Evolutionary conservation across 2,113 vertebrate species (phyloP).

Genomic region (Anser brachyrhynchus): DNA sequence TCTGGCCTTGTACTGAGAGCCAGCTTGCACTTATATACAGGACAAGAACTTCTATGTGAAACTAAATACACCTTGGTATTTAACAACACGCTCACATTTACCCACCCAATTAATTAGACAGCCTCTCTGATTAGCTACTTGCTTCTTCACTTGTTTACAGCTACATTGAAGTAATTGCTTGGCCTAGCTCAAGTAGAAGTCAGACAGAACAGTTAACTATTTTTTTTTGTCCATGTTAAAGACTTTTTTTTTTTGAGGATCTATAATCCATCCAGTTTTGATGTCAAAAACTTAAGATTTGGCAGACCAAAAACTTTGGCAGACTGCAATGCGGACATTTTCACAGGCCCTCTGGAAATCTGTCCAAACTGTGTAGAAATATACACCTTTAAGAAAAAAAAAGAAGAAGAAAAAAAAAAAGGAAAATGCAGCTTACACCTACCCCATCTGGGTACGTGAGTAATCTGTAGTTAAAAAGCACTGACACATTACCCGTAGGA

Average conservation of each 20-base stretch:
- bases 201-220: not conserved
- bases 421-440: not conserved
- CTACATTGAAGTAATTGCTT: not conserved
- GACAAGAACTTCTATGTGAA: not conserved
- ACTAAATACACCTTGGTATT: not conserved
- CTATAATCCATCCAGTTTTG: not conserved
- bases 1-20: not conserved
- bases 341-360: not conserved
- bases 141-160: not conserved
- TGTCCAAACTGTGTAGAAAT: not conserved
- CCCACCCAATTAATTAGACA: not conserved
- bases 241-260: not conserved
- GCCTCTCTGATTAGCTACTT: not conserved
- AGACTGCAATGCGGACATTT: not conserved
- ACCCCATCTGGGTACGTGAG: not conserved
- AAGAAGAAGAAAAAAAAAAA: not conserved
- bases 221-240: not conserved
- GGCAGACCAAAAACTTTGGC: not conserved
- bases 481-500: not conserved
- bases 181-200: not conserved
- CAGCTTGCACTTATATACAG: fast-evolving
- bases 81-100: not conserved
- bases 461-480: not conserved
- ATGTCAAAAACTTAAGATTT: not conserved
- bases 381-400: not conserved